These are phyloP conservation scores for Rhea pennata DNA, from an alignment of 2,113 vertebrate genomes.

Conservation along the genomic window DNA sequence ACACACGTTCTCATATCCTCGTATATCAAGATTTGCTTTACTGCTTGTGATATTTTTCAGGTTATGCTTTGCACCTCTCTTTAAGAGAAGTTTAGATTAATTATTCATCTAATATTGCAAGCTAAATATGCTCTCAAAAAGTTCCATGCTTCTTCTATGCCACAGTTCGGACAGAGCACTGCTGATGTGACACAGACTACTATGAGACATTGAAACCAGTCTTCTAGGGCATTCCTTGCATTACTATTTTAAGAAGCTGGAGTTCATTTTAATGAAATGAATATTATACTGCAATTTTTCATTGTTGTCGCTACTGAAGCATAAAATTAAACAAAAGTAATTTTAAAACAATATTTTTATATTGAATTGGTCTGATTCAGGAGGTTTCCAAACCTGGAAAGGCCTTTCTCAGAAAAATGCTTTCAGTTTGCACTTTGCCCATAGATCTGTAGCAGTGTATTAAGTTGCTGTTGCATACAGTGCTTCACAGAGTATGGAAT, in stretches of 20 bases:
- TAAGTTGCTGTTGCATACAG: neutral
- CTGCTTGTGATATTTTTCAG: neutral
- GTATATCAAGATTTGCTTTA: slow-evolving; percentile 28
- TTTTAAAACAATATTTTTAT: neutral
- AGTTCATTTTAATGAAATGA: neutral
- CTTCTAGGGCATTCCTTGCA: neutral
- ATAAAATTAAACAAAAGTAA: neutral
- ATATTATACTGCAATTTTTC: neutral
- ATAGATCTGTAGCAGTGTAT: neutral
- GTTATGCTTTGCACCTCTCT: neutral
- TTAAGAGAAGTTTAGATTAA: slow-evolving; percentile 9
- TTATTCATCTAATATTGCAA: neutral
- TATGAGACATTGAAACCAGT: neutral
- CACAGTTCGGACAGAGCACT: neutral
- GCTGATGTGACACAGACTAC: neutral
- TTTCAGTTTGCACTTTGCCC: neutral
- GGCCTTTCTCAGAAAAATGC: neutral
- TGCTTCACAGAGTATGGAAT: neutral
- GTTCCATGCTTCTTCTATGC: neutral
- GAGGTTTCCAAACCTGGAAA: neutral
- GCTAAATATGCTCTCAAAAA: neutral
- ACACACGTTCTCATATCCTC: slow-evolving; percentile 19
- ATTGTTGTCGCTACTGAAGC: neutral
- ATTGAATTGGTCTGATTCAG: neutral
- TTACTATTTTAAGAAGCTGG: neutral